Base-by-base conservation (phyloP, 2,888 invertebrate species). In the Himalopsyche tibetana region DNA sequence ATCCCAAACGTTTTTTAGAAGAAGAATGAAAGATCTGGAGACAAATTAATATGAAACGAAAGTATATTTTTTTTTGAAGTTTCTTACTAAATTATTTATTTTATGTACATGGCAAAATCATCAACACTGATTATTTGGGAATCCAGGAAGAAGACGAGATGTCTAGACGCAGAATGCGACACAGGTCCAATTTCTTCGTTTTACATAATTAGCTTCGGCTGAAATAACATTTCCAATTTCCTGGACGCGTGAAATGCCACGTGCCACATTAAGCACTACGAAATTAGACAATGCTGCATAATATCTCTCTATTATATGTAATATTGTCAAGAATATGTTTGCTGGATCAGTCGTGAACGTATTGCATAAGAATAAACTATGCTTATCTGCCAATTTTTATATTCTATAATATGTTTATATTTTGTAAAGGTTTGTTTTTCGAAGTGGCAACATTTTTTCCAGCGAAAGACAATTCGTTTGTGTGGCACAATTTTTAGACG, bases 161-260 rank as follows among this genome's bases (percentile, higher is more conserved):
- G 74, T 74, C 74, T 74, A 74, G 74, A 74, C 74, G 15, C 36
- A 74, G 74, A 74, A 74, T 74, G 74, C 38, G 74, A 38, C 74
- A 74, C 74, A 38, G 74, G 74, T 36, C 38, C 28, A 38, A 36
- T 12, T 74, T 74, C 36, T 74, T 74, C 74, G 74, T 38, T 36
- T 36, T 15, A 36, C 74, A 74, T 74, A 74, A 74, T 74, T 74
- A 74, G 36, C 74, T 38, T 74, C 74, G 74, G 38, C 38, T 38
- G 36, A 74, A 74, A 74, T 74, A 74, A 74, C 74, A 74, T 74
- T 74, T 28, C 4, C 74, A 74, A 74, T 74, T 74, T 74, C 74
- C 74, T 38, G 74, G 38, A 74, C 38, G 74, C 74, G 74, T 74
- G 74, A 74, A 74, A 74, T 74, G 74, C 74, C 74, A 74, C 38